phyloP scores from a whole-genome alignment of 2,888 invertebrate genomes.

The Stenichneumon culpator region DNA sequence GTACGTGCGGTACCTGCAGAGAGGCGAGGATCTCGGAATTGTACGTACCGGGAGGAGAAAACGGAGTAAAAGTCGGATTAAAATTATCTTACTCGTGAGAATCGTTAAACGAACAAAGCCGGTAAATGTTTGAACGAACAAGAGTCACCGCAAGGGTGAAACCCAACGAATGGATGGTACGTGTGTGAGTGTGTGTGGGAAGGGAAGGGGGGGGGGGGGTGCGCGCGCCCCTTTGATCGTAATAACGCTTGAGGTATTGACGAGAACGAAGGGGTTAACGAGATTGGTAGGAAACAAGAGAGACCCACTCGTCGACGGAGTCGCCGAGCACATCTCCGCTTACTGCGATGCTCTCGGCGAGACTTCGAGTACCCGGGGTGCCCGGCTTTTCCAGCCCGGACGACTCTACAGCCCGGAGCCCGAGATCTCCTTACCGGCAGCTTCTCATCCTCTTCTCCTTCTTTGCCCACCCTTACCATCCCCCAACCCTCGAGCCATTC shows the following conservation, averaged over 20 bases:
- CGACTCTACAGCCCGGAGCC: conserved; percentile 17
- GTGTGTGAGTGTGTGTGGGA: not conserved
- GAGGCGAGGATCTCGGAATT: not conserved
- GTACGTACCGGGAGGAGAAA: not conserved
- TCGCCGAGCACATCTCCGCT: conserved; percentile 47
- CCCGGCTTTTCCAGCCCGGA: conserved; percentile 9
- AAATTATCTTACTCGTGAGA: not conserved
- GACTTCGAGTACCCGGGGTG: conserved; percentile 14
- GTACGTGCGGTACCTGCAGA: conserved; percentile 3
- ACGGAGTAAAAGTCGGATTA: not conserved
- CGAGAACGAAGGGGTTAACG: conserved; percentile 68
- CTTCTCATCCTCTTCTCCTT: conserved; percentile 7
- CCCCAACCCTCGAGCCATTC: conserved; percentile 1
- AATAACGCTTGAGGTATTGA: conserved; percentile 43
- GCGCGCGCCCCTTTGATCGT: not conserved
- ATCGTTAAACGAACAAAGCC: conserved; percentile 12
- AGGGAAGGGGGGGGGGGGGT: too few species aligned
- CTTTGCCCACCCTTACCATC: not conserved
- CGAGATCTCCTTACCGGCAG: conserved; percentile 27
- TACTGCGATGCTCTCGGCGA: conserved; percentile 11
- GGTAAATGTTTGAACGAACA: conserved; percentile 7
- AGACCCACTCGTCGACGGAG: conserved; percentile 63
- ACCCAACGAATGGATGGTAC: not conserved
- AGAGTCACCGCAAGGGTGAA: not conserved
- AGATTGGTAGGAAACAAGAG: conserved; percentile 71